Evolutionary conservation across 2,113 vertebrate genomes (phyloP).

Genomic region (Pyrgilauda ruficollis): DNA sequence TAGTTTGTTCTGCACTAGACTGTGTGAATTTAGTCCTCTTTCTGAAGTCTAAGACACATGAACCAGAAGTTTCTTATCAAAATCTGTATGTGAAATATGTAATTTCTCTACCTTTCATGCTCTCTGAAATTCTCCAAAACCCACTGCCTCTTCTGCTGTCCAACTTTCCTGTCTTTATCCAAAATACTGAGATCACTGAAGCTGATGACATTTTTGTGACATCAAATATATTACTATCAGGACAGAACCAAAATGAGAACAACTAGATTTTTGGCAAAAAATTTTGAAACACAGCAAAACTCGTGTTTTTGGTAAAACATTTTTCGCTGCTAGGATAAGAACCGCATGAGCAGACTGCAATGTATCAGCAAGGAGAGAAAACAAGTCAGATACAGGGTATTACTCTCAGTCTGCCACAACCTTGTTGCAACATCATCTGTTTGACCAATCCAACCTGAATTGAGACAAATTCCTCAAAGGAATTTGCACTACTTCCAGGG

Average conservation of each 20-base stretch:
- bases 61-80: background rate
- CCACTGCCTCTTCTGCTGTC: background rate
- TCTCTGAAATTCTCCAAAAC: background rate
- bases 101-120: background rate
- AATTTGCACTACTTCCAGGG: background rate
- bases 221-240: background rate
- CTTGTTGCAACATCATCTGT: background rate
- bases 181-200: background rate
- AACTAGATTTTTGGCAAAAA: background rate
- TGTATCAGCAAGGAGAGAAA: background rate
- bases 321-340: background rate
- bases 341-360: background rate
- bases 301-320: accelerated
- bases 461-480: background rate
- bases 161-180: background rate
- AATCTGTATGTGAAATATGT: background rate
- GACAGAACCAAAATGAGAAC: background rate
- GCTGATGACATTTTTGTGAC: background rate
- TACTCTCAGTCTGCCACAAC: background rate
- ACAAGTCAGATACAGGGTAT: background rate
- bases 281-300: background rate
- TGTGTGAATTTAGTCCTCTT: background rate
- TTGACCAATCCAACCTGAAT: background rate
- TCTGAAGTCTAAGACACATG: background rate
- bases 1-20: background rate